Evolutionary conservation across 2,113 vertebrate species (phyloP).

Genomic region (Bos indicus): DNA sequence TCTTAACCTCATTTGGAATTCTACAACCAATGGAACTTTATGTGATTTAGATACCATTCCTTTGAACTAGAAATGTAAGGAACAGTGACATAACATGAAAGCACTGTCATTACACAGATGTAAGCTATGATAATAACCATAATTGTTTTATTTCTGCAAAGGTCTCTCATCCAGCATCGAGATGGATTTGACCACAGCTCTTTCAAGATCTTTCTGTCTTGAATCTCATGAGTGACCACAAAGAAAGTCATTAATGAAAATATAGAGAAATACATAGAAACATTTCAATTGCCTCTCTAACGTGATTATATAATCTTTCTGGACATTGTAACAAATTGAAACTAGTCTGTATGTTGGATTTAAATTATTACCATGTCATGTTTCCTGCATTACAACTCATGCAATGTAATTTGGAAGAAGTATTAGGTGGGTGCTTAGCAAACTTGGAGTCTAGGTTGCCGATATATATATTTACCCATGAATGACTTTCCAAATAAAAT

Average conservation of each 20-base stretch:
- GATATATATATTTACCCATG: neutral
- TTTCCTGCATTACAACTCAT: neutral
- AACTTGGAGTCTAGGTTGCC: neutral
- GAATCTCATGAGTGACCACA: neutral
- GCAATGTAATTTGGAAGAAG: slow-evolving; percentile 18
- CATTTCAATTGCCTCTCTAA: slow-evolving; percentile 18
- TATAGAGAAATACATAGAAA: neutral
- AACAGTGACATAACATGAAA: neutral
- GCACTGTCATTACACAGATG: neutral
- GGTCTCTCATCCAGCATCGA: neutral
- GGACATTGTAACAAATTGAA: neutral
- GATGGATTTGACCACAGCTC: neutral
- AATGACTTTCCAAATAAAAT: slow-evolving; percentile 7
- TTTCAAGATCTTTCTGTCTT: neutral
- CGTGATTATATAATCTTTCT: neutral
- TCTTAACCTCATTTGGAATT: neutral
- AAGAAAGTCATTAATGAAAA: neutral
- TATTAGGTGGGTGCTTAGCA: neutral
- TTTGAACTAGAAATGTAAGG: neutral
- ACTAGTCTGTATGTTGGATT: neutral
- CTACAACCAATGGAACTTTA: neutral
- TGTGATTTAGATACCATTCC: neutral
- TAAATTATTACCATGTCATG: slow-evolving; percentile 1
- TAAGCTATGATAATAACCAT: neutral
- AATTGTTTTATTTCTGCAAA: neutral